These are phyloP conservation scores for Argyresthia albistria DNA, from an alignment of 2,888 invertebrate genomes.

Conservation along the genomic window DNA sequence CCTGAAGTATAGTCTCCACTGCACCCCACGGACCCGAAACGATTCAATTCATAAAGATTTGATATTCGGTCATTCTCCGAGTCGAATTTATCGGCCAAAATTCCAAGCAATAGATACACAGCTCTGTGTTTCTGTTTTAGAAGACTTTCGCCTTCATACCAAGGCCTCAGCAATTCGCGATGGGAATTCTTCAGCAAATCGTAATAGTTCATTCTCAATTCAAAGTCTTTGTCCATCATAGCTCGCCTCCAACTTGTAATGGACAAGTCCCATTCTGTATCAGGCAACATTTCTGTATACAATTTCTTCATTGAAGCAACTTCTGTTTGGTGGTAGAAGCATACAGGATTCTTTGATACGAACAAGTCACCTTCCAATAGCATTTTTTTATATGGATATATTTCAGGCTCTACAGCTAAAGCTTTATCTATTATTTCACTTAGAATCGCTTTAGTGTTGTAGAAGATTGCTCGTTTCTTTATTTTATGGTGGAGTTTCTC, in stretches of 20 bases:
- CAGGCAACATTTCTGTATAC: slow-evolving; percentile 35
- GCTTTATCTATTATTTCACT: slow-evolving; percentile 28
- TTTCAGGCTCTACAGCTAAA: slow-evolving; percentile 28
- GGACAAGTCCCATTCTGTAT: slow-evolving; percentile 42
- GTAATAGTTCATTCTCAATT: slow-evolving; percentile 48
- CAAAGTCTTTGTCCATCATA: slow-evolving; percentile 46
- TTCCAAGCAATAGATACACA: slow-evolving; percentile 30
- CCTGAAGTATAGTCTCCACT: too few species aligned
- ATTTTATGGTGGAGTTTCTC: slow-evolving; percentile 31
- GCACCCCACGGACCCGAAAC: neutral
- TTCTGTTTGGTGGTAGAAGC: slow-evolving; percentile 57
- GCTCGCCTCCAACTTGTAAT: slow-evolving; percentile 39
- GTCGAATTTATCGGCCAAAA: slow-evolving; percentile 42
- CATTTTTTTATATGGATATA: slow-evolving; percentile 44
- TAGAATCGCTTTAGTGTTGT: slow-evolving; percentile 26
- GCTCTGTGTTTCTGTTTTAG: slow-evolving; percentile 35
- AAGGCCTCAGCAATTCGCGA: slow-evolving; percentile 39
- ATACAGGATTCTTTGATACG: slow-evolving; percentile 53
- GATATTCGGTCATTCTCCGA: slow-evolving; percentile 26
- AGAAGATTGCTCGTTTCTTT: slow-evolving; percentile 24
- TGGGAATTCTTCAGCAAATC: slow-evolving; percentile 34
- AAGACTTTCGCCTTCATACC: slow-evolving; percentile 41
- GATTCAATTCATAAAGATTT: slow-evolving; percentile 10
- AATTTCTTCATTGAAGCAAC: slow-evolving; percentile 37
- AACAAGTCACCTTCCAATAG: slow-evolving; percentile 53